Conservation (phyloP, 2,888 invertebrate genomes). For the Mesorhabditis sp. region DNA sequence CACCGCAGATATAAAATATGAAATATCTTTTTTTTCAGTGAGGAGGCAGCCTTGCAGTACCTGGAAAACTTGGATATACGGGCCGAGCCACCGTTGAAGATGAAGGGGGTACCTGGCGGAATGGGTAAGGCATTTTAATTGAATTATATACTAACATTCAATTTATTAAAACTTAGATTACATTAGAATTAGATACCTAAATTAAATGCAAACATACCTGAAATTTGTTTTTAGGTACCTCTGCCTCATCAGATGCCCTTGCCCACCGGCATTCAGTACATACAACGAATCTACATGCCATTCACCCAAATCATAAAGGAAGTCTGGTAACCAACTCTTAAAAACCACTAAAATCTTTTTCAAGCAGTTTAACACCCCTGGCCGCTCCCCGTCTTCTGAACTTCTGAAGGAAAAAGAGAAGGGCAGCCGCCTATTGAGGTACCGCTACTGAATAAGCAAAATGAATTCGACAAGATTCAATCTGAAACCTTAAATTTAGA, state of each 20-base stretch:
- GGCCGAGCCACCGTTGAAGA: conserved; percentile 30
- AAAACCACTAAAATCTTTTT: background rate
- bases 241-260: background rate
- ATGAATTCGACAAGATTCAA: background rate
- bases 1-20: no score
- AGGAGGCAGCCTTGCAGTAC: conserved; percentile 35
- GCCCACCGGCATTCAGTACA: background rate
- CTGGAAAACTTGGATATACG: conserved; percentile 25
- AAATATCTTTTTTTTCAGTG: conserved; percentile 21
- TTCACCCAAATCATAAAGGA: background rate
- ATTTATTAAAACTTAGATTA: background rate
- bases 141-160: background rate
- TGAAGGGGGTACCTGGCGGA: conserved; percentile 5
- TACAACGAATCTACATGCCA: background rate
- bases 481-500: background rate
- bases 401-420: background rate
- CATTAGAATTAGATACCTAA: background rate
- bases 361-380: background rate
- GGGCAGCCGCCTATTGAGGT: conserved; percentile 1
- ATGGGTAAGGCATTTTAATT: background rate
- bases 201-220: no score
- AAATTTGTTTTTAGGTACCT: background rate
- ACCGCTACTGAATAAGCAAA: background rate
- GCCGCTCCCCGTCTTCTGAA: conserved; percentile 3
- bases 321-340: background rate